phyloP scores from a whole-genome alignment of 2,113 vertebrate genomes.

The Atractosteus spatula region DNA sequence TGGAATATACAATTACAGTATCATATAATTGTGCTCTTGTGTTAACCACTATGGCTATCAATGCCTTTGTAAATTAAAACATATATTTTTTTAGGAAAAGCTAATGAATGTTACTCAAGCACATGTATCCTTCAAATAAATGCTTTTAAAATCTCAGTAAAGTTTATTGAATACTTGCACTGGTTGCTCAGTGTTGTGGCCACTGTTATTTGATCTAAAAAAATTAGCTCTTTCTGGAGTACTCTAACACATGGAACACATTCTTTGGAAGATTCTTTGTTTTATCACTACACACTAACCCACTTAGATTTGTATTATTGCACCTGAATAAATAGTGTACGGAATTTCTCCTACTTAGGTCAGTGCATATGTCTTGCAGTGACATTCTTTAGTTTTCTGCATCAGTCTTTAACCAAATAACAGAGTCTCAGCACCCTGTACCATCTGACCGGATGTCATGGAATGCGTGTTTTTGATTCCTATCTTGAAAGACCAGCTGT shows the following conservation, averaged over 20 bases:
- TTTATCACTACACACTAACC: constrained; percentile 74
- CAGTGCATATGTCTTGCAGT: constrained; percentile 45
- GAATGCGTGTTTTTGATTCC: constrained; percentile 49
- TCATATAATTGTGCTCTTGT: no score
- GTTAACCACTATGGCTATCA: no score
- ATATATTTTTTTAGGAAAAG: neutral
- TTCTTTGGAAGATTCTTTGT: constrained; percentile 83
- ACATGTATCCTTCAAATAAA: neutral
- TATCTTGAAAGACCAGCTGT: constrained; percentile 52
- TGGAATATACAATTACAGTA: no score
- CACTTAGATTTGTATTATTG: constrained; percentile 76
- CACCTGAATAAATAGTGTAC: constrained; percentile 91
- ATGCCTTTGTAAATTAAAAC: no score
- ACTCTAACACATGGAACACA: constrained; percentile 66
- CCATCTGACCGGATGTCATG: constrained; percentile 47
- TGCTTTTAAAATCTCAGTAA: neutral
- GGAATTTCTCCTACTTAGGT: constrained; percentile 70
- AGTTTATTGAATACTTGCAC: neutral
- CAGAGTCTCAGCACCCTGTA: constrained; percentile 24
- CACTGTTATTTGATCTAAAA: constrained; percentile 49
- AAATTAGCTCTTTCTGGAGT: constrained; percentile 49
- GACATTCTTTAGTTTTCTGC: constrained; percentile 35
- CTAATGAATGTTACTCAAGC: neutral
- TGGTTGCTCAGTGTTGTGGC: constrained; percentile 32
- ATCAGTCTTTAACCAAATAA: constrained; percentile 39